These are phyloP conservation scores for Iselma pallidipennis DNA, from an alignment of 2,888 invertebrate genomes.

Conservation along the genomic window DNA sequence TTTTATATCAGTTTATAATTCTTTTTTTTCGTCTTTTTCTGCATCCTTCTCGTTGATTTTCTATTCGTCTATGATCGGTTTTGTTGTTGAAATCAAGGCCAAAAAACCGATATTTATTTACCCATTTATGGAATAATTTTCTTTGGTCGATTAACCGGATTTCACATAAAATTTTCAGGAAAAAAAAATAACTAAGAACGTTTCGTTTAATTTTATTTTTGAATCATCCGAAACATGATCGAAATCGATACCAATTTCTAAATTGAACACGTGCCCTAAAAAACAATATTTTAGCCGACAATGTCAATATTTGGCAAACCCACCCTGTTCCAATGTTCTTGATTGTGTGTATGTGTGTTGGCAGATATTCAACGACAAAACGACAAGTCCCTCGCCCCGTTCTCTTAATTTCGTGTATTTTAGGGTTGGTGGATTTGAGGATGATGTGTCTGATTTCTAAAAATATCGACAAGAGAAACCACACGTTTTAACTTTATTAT, in stretches of 20 bases:
- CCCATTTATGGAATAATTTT: not conserved
- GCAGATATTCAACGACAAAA: slow-evolving; percentile 7
- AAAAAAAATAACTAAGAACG: not conserved
- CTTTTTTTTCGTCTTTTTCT: slow-evolving; percentile 28
- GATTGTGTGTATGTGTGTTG: slow-evolving; percentile 26
- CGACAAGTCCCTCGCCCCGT: slow-evolving; percentile 13
- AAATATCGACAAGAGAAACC: too few relatives aligned
- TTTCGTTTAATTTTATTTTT: not conserved
- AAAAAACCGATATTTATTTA: not conserved
- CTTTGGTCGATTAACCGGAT: not conserved
- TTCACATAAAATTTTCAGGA: not conserved
- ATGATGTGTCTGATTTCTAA: slow-evolving; percentile 11
- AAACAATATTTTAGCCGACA: slow-evolving; percentile 50
- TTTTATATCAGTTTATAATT: slow-evolving; percentile 44
- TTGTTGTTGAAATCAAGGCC: slow-evolving; percentile 1
- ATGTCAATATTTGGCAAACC: slow-evolving; percentile 48
- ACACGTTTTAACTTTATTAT: too few relatives aligned
- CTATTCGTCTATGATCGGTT: not conserved
- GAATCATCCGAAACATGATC: slow-evolving; percentile 1
- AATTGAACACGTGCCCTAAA: slow-evolving; percentile 48
- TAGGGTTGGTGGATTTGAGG: slow-evolving; percentile 21
- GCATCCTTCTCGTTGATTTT: not conserved
- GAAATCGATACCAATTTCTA: slow-evolving; percentile 51
- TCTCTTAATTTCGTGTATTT: slow-evolving; percentile 22
- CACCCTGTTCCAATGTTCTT: slow-evolving; percentile 43